Evolutionary conservation across 2,888 invertebrate genomes (phyloP).

Genomic region (Athrips mouffetella): DNA sequence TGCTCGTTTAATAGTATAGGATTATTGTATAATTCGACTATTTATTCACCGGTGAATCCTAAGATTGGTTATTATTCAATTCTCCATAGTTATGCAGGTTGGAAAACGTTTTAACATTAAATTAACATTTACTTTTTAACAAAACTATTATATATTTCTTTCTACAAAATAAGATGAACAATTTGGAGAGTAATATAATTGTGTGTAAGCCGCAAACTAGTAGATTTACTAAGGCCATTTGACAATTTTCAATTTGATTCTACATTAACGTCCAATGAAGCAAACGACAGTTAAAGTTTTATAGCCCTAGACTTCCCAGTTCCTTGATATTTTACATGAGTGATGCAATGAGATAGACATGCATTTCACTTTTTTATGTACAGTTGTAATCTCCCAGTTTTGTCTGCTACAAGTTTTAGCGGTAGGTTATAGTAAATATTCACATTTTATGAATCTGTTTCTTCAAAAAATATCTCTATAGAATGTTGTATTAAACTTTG

Average conservation of each 20-base stretch:
- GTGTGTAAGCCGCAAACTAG: neutral
- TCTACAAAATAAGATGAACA: neutral
- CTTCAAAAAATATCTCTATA: too few relatives aligned
- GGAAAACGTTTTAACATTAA: too few relatives aligned
- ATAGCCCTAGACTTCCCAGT: conserved; percentile 36
- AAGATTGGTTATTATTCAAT: neutral
- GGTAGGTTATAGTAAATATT: conserved; percentile 39
- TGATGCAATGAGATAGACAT: conserved; percentile 52
- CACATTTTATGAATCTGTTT: neutral
- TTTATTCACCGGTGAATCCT: too few relatives aligned
- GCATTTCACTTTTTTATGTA: conserved; percentile 54
- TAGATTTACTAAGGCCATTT: neutral
- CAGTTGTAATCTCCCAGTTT: conserved; percentile 41
- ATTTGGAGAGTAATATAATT: neutral
- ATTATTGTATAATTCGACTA: too few relatives aligned
- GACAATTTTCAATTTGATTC: conserved; percentile 38
- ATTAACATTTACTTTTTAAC: too few relatives aligned
- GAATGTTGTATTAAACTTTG: too few relatives aligned
- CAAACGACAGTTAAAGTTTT: conserved; percentile 43
- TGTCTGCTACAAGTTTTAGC: conserved; percentile 39
- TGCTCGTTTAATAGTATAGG: too few relatives aligned
- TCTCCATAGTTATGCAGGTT: too few relatives aligned
- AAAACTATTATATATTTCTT: too few relatives aligned
- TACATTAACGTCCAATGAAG: conserved; percentile 45
- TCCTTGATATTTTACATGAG: conserved; percentile 34